These are phyloP conservation scores for Bovichtus variegatus DNA, from an alignment of 2,797 vertebrate genomes.

Conservation along the genomic window DNA sequence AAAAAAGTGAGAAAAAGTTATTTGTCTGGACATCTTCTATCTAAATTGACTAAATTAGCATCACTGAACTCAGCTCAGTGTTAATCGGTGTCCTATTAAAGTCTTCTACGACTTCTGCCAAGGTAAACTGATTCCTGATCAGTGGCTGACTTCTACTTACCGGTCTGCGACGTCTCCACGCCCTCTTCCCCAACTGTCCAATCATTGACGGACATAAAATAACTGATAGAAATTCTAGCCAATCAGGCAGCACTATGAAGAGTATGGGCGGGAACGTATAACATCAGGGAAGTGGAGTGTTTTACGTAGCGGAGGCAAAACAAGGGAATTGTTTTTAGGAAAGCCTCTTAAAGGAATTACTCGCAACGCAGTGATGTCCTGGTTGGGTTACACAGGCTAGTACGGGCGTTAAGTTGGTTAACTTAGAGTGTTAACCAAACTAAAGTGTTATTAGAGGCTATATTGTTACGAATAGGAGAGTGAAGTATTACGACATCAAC, in stretches of 20 bases:
- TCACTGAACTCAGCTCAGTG: constrained; percentile 15
- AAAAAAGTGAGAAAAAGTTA: constrained; percentile 44
- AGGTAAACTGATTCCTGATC: constrained; percentile 41
- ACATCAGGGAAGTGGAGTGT: constrained; percentile 73
- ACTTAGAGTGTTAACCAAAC: constrained; percentile 6
- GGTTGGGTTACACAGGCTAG: background rate
- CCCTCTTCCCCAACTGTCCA: constrained; percentile 50
- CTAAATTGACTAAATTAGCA: background rate
- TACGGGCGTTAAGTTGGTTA: background rate
- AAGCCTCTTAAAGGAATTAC: constrained; percentile 15
- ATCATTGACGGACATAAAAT: constrained; percentile 40
- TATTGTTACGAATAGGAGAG: constrained; percentile 20
- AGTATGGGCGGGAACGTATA: constrained; percentile 55
- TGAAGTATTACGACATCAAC: constrained; percentile 61
- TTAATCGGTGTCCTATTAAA: background rate
- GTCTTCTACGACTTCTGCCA: rapidly evolving
- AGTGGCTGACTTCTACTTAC: constrained; percentile 43
- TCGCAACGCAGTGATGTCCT: background rate
- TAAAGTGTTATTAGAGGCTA: background rate
- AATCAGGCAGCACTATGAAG: constrained; percentile 52
- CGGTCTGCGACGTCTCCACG: constrained; percentile 30
- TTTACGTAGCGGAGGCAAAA: constrained; percentile 29
- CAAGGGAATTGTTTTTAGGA: constrained; percentile 24
- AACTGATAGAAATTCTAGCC: constrained; percentile 52
- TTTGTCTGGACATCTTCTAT: background rate